These are phyloP conservation scores for Eupithecia subfuscata DNA, from an alignment of 2,888 invertebrate genomes.

Conservation along the genomic window DNA sequence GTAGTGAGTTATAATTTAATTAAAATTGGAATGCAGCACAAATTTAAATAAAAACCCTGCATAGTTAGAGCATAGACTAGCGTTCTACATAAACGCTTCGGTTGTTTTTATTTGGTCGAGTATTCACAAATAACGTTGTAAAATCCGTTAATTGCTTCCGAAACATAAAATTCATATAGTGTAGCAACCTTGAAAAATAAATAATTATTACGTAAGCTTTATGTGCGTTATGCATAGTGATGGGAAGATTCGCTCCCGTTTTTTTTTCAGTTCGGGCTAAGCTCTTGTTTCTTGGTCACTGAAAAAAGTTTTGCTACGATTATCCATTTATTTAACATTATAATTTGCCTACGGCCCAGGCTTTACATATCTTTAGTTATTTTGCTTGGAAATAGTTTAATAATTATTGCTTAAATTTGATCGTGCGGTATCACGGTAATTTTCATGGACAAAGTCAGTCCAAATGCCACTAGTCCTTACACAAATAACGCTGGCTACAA, in stretches of 20 bases:
- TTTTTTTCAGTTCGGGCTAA: background rate
- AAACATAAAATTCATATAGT: constrained; percentile 46
- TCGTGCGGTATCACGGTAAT: too few species aligned
- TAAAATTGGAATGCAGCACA: background rate
- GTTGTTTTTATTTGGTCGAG: constrained; percentile 1
- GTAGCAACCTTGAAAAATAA: constrained; percentile 43
- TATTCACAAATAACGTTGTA: constrained; percentile 38
- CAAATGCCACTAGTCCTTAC: background rate
- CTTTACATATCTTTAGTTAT: background rate
- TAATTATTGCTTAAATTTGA: background rate
- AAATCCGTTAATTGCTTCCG: constrained; percentile 45
- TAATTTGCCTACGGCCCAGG: background rate
- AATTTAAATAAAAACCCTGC: background rate
- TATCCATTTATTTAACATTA: background rate
- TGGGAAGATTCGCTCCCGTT: constrained; percentile 5
- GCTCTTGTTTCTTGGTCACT: background rate
- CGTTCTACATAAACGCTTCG: background rate
- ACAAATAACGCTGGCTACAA: too few species aligned
- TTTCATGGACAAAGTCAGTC: background rate
- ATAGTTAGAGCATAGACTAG: background rate
- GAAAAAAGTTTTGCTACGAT: background rate
- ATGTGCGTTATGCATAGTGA: constrained; percentile 14
- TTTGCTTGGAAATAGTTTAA: background rate
- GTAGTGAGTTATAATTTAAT: too few species aligned
- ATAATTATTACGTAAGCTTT: constrained; percentile 44